Conservation (phyloP, 35 echinoderm and acorn worm species). For the Nesometra sesokonis region DNA sequence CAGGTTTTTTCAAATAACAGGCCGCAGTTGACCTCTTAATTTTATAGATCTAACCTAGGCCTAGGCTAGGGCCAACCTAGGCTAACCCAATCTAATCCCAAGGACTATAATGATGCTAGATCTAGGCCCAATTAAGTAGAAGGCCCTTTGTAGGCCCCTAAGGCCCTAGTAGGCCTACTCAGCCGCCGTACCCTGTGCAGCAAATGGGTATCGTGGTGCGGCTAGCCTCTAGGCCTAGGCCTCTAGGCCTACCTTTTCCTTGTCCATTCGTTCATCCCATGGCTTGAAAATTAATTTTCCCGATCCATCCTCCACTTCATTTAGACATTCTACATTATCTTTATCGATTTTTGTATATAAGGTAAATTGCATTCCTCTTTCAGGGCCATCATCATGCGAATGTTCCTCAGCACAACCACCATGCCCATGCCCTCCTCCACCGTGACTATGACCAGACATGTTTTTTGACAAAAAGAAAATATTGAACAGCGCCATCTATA, state of each 20-base stretch:
- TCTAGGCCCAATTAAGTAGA: too few species aligned
- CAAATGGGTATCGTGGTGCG: too few species aligned
- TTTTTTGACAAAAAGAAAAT: neutral
- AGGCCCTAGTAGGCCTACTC: too few species aligned
- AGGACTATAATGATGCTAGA: too few species aligned
- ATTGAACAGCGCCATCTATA: neutral
- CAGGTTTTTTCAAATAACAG: too few species aligned
- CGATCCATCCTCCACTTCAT: constrained; percentile 69
- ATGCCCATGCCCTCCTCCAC: constrained; percentile 20
- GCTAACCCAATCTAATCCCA: too few species aligned
- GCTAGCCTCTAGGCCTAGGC: neutral
- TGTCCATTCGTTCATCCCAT: constrained; percentile 76
- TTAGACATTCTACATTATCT: constrained; percentile 68
- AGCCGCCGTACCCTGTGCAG: too few species aligned
- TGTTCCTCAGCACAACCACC: constrained; percentile 57
- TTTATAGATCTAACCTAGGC: neutral
- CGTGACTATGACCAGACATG: constrained; percentile 20
- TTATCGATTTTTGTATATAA: constrained; percentile 85
- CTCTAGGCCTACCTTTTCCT: constrained; percentile 61
- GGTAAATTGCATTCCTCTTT: constrained; percentile 75
- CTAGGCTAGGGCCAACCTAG: neutral
- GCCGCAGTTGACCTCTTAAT: too few species aligned
- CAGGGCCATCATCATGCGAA: constrained; percentile 56
- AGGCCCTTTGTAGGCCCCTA: too few species aligned
- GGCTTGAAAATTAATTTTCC: constrained; percentile 94